Percentiles rank a stretch among this genome's conserved stretches.
Evolutionary conservation across 2,113 vertebrate species (phyloP).

Genomic region (Leptocoma aspasia): DNA sequence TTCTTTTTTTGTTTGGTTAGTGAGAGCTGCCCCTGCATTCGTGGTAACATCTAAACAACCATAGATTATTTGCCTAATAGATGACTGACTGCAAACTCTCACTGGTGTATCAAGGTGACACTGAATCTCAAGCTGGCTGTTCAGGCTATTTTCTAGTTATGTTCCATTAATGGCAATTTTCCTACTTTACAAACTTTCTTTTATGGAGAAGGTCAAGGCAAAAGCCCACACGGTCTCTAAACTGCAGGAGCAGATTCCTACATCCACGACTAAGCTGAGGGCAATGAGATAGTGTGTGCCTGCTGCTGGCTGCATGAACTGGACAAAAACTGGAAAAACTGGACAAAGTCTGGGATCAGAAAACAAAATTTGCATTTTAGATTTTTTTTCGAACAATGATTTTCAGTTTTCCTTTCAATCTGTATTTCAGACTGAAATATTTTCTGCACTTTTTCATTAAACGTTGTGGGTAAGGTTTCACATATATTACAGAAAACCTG

Average conservation of each 20-base stretch:
- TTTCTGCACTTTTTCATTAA: background rate
- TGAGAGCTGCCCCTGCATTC: background rate
- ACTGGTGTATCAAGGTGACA: background rate
- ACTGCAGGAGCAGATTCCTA: background rate
- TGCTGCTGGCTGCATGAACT: background rate
- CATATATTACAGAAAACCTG: background rate
- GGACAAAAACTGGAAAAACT: too few relatives aligned
- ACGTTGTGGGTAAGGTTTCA: background rate
- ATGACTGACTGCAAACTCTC: background rate
- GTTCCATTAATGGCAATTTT: background rate
- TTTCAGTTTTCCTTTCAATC: background rate
- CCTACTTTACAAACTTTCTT: background rate
- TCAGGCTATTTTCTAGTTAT: background rate
- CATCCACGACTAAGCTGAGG: background rate
- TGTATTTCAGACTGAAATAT: background rate
- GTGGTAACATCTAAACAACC: background rate
- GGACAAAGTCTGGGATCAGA: background rate
- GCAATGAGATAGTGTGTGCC: accelerated
- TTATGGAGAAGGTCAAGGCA: background rate
- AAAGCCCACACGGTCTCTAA: background rate
- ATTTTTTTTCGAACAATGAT: background rate
- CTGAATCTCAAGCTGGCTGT: background rate
- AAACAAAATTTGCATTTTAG: background rate
- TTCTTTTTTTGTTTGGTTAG: background rate
- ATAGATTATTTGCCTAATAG: background rate